These are phyloP conservation scores for Sebastiscus albofasciatus DNA, from an alignment of 2,797 vertebrate genomes.

Conservation along the genomic window DNA sequence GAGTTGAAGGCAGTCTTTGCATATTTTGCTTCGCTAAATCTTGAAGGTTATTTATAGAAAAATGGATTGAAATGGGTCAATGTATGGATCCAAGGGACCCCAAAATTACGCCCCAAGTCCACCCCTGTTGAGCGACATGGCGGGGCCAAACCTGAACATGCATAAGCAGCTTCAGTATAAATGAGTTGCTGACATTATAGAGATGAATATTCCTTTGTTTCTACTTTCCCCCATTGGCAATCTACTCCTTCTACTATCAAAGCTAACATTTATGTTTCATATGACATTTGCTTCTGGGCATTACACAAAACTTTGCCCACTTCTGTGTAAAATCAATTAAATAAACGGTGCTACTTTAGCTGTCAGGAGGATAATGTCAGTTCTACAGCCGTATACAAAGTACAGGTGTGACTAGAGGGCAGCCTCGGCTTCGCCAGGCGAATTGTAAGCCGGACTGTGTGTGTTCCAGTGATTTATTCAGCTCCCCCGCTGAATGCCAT, in stretches of 20 bases:
- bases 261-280: background rate
- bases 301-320: background rate
- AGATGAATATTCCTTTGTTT: background rate
- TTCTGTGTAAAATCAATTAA: conserved; percentile 2
- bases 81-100: background rate
- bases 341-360: background rate
- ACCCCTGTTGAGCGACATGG: background rate
- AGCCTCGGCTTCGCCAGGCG: conserved; percentile 56
- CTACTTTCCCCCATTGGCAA: background rate
- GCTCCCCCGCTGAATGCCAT: conserved; percentile 76
- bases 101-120: background rate
- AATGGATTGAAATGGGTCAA: background rate
- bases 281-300: background rate
- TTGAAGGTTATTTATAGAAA: background rate
- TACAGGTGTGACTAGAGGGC: conserved; percentile 62
- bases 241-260: background rate
- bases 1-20: background rate
- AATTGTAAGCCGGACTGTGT: conserved; percentile 66
- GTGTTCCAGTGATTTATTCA: conserved; percentile 82
- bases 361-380: conserved; percentile 18
- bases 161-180: background rate
- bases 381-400: conserved; percentile 4
- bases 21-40: background rate
- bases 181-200: background rate
- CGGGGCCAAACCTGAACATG: background rate